Base-by-base conservation (phyloP, 2,113 vertebrate species). In the Tyto alba region DNA sequence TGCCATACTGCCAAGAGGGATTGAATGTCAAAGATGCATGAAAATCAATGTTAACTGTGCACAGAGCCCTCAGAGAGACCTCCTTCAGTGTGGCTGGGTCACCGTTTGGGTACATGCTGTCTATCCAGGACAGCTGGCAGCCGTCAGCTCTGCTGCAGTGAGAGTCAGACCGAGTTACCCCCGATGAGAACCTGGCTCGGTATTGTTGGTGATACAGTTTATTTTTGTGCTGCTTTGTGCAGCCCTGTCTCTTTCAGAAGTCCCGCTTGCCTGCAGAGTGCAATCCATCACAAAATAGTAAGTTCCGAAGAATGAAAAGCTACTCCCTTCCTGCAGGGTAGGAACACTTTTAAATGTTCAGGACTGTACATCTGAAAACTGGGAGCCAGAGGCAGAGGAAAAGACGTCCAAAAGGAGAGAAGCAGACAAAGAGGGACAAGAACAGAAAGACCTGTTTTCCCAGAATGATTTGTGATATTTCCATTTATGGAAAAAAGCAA, bases 361-460 rank as follows among this genome's bases (percentile, higher is more conserved):
- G 66, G 77, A 89, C 74, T 66, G 66, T 91, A 91, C 84, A 93
- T 95, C 91, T 96, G 94, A 93, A 94, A 95, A 85, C 84, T 82
- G 86, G 5, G 71, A 93, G 95, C 92, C 95, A 92, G 95, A 93
- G 69, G 86, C 86, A 93, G 82, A 76, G 86, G 80, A 80, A 93
- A 89, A 96, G 94, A 67, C 69, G 5, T 95, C 92, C 74, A 93
- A 95, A 94, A 95, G 91, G 89, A 94, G 78, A 92, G 84, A 92
- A 50, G 59, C 91, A 92, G 95, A 93, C 95, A 96, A 95, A 97
- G 76, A 89, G 77, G 80, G 80, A 85, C 0, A 3, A 96, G 96
- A 96, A 96, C 95, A 95, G 92, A 94, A 96, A 95, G 96, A 95
- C 92, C 96, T 88, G 92, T 95, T 97, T 96, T 95, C 96, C 92